Conservation (phyloP, 2,113 vertebrate species). For the Lophura nycthemera region DNA sequence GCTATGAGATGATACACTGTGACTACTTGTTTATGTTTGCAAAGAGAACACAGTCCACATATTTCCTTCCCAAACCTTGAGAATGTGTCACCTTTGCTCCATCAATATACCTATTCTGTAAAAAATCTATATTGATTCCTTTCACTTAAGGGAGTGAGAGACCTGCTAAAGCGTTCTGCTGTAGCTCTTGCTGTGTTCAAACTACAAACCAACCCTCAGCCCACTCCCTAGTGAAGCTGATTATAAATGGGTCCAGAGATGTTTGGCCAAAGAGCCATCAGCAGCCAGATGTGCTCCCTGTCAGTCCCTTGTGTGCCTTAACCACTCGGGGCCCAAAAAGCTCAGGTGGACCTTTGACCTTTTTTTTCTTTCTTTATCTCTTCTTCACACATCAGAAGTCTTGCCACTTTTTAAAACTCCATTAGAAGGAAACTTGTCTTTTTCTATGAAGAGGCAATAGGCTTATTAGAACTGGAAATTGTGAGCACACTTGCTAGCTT, state of each 20-base stretch:
- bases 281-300: conserved; percentile 20
- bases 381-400: not conserved
- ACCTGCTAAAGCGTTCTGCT: not conserved
- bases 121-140: not conserved
- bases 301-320: not conserved
- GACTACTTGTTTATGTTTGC: not conserved
- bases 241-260: not conserved
- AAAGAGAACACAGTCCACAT: not conserved
- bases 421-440: conserved; percentile 2
- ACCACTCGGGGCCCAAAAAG: not conserved
- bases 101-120: not conserved
- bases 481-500: not conserved
- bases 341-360: conserved; percentile 40
- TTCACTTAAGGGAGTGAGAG: not conserved
- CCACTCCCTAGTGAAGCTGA: not conserved
- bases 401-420: not conserved
- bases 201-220: not conserved
- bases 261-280: not conserved
- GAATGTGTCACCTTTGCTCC: not conserved
- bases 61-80: not conserved
- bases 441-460: not conserved
- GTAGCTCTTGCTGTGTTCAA: not conserved
- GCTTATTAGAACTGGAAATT: conserved; percentile 8
- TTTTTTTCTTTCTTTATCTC: conserved; percentile 30
- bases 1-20: not conserved